Conservation (phyloP, 1,140 invertebrate genomes). For the Linepithema humile region DNA sequence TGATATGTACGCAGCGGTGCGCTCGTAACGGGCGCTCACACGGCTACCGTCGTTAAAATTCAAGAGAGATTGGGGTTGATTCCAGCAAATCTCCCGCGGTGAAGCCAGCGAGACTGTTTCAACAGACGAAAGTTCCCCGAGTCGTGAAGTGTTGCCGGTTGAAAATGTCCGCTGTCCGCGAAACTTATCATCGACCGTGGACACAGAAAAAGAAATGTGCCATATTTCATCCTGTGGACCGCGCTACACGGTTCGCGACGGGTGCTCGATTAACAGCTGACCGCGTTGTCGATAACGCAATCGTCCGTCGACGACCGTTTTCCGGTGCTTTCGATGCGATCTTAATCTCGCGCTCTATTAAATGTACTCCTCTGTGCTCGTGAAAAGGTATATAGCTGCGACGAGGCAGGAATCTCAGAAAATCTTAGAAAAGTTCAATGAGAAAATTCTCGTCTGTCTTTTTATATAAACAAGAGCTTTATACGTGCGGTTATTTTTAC, state of each 20-base stretch:
- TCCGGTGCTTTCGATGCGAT: conserved; percentile 7
- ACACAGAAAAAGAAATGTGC: conserved; percentile 22
- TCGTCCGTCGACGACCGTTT: background rate
- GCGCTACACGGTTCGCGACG: background rate
- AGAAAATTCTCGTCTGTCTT: background rate
- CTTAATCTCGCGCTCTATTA: background rate
- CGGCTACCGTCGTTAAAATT: conserved; percentile 37
- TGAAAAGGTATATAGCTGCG: background rate
- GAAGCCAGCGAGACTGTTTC: conserved; percentile 32
- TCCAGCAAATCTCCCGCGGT: conserved; percentile 41
- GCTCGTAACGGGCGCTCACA: background rate
- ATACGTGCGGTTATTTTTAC: background rate
- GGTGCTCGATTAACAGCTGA: conserved; percentile 44
- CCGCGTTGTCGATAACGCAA: conserved; percentile 29
- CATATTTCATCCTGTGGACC: background rate
- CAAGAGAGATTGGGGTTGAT: conserved; percentile 46
- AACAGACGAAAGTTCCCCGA: conserved; percentile 13
- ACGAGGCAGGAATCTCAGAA: background rate
- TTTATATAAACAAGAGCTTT: background rate
- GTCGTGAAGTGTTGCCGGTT: background rate
- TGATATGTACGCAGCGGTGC: background rate
- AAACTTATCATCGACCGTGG: conserved; percentile 27
- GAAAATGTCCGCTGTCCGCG: background rate
- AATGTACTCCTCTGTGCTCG: background rate
- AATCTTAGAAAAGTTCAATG: background rate